Evolutionary conservation across 2,797 vertebrate genomes (phyloP).

Genomic region (Benthosema pterotum): DNA sequence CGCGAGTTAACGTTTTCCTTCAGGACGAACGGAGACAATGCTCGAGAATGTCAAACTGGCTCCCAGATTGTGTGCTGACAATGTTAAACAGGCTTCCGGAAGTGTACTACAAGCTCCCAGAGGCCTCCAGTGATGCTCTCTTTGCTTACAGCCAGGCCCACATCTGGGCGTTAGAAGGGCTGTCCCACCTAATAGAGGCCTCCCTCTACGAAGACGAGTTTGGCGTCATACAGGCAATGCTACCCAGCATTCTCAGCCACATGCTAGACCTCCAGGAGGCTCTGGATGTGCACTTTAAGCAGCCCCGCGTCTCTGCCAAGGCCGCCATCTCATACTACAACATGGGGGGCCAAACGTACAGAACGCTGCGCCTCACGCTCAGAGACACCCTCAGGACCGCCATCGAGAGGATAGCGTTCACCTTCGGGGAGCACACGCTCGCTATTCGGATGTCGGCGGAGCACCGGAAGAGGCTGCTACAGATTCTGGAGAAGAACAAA

Average conservation of each 20-base stretch:
- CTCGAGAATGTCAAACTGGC: conserved; percentile 94
- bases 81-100: conserved; percentile 56
- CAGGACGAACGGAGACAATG: conserved; percentile 91
- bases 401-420: conserved; percentile 93
- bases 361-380: conserved; percentile 92
- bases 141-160: conserved; percentile 95
- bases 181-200: conserved; percentile 92
- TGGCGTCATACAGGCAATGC: conserved; percentile 93
- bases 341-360: conserved; percentile 89
- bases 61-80: too few species aligned
- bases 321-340: conserved; percentile 79
- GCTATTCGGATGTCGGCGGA: conserved; percentile 91
- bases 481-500: conserved; percentile 96
- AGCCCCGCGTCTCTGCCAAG: conserved; percentile 95
- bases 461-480: conserved; percentile 93
- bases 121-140: conserved; percentile 93
- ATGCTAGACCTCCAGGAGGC: conserved; percentile 93
- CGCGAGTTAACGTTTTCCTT: conserved; percentile 79
- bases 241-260: conserved; percentile 89
- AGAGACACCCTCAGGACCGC: conserved; percentile 92
- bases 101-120: conserved; percentile 84
- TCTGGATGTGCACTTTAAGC: conserved; percentile 95
- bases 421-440: conserved; percentile 92
- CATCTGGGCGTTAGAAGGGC: conserved; percentile 96
- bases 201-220: conserved; percentile 94